Conservation (phyloP, 2,113 vertebrate species). For the Hylia prasina region DNA sequence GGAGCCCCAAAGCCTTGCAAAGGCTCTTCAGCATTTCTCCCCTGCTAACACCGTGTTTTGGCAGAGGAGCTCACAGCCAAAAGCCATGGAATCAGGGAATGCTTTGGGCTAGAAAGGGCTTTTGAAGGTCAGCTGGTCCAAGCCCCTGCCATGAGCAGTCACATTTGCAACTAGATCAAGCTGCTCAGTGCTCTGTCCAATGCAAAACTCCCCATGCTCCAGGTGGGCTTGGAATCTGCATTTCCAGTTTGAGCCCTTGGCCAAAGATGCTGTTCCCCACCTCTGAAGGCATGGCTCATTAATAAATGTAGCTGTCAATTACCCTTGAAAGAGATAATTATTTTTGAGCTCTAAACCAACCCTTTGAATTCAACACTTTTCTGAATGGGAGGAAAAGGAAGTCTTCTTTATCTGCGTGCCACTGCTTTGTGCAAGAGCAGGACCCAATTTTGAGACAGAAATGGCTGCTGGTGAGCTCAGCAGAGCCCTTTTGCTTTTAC, state of each 20-base stretch:
- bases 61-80: not conserved
- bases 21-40: not conserved
- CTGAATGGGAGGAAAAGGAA: not conserved
- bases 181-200: too few species aligned
- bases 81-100: not conserved
- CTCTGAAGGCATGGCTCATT: not conserved
- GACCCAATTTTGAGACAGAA: not conserved
- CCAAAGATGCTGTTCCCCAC: not conserved
- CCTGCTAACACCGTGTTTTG: accelerated
- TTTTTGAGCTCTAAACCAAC: not conserved
- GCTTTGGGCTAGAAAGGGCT: not conserved
- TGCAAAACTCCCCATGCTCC: not conserved
- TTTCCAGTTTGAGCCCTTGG: not conserved
- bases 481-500: not conserved
- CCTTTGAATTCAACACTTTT: not conserved
- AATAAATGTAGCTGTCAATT: not conserved
- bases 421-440: not conserved
- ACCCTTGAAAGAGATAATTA: not conserved
- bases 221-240: not conserved
- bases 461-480: not conserved
- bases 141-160: too few species aligned
- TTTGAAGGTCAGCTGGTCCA: not conserved
- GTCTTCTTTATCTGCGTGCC: not conserved
- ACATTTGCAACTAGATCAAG: not conserved
- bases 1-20: not conserved